phyloP scores from a whole-genome alignment of 2,113 vertebrate genomes.

The Abramis brama region DNA sequence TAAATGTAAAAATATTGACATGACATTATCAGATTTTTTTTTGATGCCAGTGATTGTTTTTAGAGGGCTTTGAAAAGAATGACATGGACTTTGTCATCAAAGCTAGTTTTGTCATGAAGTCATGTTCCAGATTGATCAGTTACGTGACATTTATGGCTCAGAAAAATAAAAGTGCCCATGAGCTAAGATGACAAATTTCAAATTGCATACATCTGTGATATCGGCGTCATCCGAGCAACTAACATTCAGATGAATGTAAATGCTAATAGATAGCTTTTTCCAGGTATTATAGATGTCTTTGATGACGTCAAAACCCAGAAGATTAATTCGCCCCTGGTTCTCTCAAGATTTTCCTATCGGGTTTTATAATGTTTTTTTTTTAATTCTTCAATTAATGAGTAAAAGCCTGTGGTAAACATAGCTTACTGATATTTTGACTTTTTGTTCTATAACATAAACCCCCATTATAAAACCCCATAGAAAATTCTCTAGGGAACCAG shows the following conservation, averaged over 20 bases:
- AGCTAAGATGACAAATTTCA: neutral
- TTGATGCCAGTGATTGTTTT: neutral
- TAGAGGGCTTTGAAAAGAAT: neutral
- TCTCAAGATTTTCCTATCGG: too few species aligned
- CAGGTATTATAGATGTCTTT: neutral
- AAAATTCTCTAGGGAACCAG: too few species aligned
- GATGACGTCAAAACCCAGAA: neutral
- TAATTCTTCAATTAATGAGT: too few species aligned
- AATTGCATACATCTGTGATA: neutral
- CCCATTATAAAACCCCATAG: too few species aligned
- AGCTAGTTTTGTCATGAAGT: neutral
- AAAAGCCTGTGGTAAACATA: too few species aligned
- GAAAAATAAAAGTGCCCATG: neutral
- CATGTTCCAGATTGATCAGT: neutral
- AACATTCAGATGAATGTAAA: neutral
- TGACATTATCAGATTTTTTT: too few species aligned
- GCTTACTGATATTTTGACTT: too few species aligned
- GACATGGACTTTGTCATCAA: neutral
- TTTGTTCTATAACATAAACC: too few species aligned
- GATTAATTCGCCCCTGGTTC: too few species aligned
- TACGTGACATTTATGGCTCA: neutral
- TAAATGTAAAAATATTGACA: neutral
- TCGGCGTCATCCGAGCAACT: neutral
- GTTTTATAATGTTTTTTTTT: too few species aligned
- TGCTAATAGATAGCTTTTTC: neutral